Conservation (phyloP, 2,888 invertebrate species). For the Drosophila paucipuncta region DNA sequence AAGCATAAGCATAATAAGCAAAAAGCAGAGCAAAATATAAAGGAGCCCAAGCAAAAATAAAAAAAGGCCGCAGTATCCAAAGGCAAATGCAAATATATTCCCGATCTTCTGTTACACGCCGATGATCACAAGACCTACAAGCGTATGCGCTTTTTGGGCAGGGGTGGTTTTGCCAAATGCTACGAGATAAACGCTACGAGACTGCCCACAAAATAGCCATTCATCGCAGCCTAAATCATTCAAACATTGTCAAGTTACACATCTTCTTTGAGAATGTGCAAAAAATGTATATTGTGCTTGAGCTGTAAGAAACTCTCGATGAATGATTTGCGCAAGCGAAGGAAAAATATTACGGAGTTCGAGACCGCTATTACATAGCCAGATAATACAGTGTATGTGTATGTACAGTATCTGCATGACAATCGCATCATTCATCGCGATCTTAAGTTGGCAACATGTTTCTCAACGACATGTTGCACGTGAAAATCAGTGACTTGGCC, state of each 20-base stretch:
- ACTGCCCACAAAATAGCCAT: conserved; percentile 98
- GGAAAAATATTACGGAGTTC: conserved; percentile 98
- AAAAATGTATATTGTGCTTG: conserved; percentile 97
- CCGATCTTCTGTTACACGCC: conserved; percentile 86
- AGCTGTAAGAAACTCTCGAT: conserved; percentile 97
- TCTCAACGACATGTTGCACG: conserved; percentile 95
- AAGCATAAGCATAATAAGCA: too few relatives aligned
- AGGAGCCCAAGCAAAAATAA: too few relatives aligned
- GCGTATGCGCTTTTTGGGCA: conserved; percentile 94
- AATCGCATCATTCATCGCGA: conserved; percentile 98
- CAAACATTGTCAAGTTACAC: conserved; percentile 97
- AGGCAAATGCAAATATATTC: too few relatives aligned
- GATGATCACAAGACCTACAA: conserved; percentile 91
- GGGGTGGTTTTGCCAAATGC: conserved; percentile 99
- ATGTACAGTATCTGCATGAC: conserved; percentile 96
- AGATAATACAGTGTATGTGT: conserved; percentile 91
- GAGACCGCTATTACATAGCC: conserved; percentile 99
- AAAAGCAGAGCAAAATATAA: too few relatives aligned
- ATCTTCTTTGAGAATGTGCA: conserved; percentile 97
- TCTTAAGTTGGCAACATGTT: conserved; percentile 98
- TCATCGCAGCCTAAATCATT: conserved; percentile 94
- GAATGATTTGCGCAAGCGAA: conserved; percentile 98
- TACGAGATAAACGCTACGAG: conserved; percentile 96
- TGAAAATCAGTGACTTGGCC: conserved; percentile 99
- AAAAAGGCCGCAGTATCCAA: too few relatives aligned